These are phyloP conservation scores for Columba janthina DNA, from an alignment of 2,113 vertebrate species.

Conservation along the genomic window DNA sequence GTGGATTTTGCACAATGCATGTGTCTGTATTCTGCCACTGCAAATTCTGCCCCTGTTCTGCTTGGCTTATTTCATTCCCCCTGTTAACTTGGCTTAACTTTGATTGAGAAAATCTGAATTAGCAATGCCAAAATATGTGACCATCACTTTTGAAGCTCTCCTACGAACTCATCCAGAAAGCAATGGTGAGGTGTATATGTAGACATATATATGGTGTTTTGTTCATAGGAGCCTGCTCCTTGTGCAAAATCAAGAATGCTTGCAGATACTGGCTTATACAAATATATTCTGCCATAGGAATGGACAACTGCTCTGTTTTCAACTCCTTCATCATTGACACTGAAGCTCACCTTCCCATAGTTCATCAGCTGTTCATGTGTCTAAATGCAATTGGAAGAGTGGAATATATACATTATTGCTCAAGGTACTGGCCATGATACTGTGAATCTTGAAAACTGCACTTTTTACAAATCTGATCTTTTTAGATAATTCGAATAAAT, in stretches of 20 bases:
- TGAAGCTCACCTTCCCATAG: not conserved
- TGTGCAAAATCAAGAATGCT: not conserved
- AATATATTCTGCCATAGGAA: not conserved
- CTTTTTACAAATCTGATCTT: not conserved
- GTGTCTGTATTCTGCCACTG: not conserved
- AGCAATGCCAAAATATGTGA: not conserved
- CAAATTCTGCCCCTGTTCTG: not conserved
- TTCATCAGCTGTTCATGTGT: not conserved
- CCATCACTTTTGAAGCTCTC: not conserved
- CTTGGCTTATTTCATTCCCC: not conserved
- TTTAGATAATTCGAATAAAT: not conserved
- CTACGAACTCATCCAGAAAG: not conserved
- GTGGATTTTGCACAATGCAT: rapidly evolving
- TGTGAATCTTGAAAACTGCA: not conserved
- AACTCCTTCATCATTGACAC: not conserved
- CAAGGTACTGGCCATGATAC: not conserved
- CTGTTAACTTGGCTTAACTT: not conserved
- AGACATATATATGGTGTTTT: not conserved
- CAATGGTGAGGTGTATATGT: not conserved
- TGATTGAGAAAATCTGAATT: not conserved
- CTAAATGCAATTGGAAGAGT: not conserved
- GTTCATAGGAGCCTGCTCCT: not conserved
- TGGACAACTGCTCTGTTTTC: not conserved
- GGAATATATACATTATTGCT: not conserved
- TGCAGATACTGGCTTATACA: not conserved